Evolutionary conservation across 2,113 vertebrate genomes (phyloP), one percentile per base, ranked within the genome.

Genomic region (Ondatra zibethicus): DNA sequence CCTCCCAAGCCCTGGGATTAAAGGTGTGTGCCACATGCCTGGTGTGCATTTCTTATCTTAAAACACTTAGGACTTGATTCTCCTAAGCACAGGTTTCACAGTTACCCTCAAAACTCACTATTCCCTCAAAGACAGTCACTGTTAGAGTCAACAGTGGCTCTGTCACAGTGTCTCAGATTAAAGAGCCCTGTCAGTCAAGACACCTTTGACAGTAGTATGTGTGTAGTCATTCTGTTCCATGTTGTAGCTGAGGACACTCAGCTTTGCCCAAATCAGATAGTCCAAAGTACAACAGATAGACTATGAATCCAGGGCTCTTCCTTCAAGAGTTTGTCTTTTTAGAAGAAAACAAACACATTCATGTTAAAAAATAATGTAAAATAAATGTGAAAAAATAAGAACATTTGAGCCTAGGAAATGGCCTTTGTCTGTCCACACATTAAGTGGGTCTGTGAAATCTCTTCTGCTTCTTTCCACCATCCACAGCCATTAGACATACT

Each of bases 401-500:
- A 4, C 78, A 93, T 82, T 91, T 65, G 63, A 47, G 27, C 63
- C 9, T 86, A 82, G 63, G 85, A 92, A 96, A 0, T 39, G 17
- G 3, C 29, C 65, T 33, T 13, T 31, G 23, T 72, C 70, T 29
- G 68, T 4, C 31, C 65, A 5, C 85, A 27, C 21, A 94, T 63
- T 89, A 72, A 84, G 91, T 52, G 82, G 92, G 66, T 73, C 77
- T 73, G 89, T 7, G 94, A 91, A 76, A 88, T 58, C 0, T 85
- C 86, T 94, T 96, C 36, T 88, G 78, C 84, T 81, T 82, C 65
- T 92, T 95, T 93, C 89, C 31, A 84, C 86, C 93, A 93, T 87
- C 63, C 94, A 91, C 88, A 93, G 92, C 89, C 77, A 80, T 97
- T n/a, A 16, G 96, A 88, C 93, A 88, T 50, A 96, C 97, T 96